Percentiles rank a stretch among this genome's conserved stretches.
These are phyloP conservation scores for Oikopleura albicans DNA, from an alignment of 23 tunicate species.

Conservation along the genomic window DNA sequence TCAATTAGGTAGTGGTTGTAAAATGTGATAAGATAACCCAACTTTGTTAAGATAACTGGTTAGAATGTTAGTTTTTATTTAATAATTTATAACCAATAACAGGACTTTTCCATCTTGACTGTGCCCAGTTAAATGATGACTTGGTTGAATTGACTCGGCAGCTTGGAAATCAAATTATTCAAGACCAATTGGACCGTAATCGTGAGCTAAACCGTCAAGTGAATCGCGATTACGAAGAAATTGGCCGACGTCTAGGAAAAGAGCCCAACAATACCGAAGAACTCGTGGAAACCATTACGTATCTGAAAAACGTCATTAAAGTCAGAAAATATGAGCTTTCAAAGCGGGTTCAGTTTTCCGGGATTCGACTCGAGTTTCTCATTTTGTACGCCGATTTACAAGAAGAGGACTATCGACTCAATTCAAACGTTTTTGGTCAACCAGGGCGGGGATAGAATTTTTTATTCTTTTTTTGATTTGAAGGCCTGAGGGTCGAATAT, in stretches of 20 bases:
- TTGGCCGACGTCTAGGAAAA: slow-evolving; percentile 57
- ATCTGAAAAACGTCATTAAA: slow-evolving; percentile 37
- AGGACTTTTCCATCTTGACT: slow-evolving; percentile 56
- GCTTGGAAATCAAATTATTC: slow-evolving; percentile 38
- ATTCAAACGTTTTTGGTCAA: slow-evolving; percentile 84
- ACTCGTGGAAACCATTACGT: slow-evolving; percentile 53
- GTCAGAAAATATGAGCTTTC: slow-evolving; percentile 41
- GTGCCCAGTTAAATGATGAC: slow-evolving; percentile 45
- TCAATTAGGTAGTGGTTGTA: no score
- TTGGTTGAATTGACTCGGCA: slow-evolving; percentile 24
- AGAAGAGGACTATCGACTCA: slow-evolving; percentile 88
- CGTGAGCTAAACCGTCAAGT: slow-evolving; percentile 55
- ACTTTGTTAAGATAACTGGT: no score
- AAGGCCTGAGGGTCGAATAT: no score
- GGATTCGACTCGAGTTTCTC: slow-evolving; percentile 50
- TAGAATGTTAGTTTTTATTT: no score
- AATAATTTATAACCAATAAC: no score
- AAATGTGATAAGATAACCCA: no score
- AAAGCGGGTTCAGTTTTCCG: slow-evolving; percentile 34
- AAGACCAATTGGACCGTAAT: slow-evolving; percentile 39
- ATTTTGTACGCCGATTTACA: slow-evolving; percentile 66
- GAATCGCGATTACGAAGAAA: slow-evolving; percentile 60
- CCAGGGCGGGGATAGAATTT: no score
- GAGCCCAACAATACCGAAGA: slow-evolving; percentile 68
- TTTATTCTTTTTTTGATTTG: no score